Base-by-base conservation (phyloP, 1,140 invertebrate species). In the Cotesia chilonis region DNA sequence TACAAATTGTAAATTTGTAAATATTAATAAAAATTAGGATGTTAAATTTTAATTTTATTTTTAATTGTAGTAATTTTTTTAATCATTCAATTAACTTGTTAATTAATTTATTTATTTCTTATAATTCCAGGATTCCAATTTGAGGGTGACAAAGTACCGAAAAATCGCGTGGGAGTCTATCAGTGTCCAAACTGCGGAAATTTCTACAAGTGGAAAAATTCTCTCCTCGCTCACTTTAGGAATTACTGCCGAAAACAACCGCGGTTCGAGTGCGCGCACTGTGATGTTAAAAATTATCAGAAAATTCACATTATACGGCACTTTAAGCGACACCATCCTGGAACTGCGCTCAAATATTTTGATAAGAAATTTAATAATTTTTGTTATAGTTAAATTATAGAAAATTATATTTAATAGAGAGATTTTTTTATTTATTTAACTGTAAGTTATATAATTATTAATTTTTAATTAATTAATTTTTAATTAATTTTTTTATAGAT, bases 181-280 rank as follows among this genome's bases (percentile, higher is more conserved):
- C 68, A 77, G 57, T 91, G 91, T 81, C 87, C 89, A 38, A 85
- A 89, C 72, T 91, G 90, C 78, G 79, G 80, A 4, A 88, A 85
- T 47, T 79, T 85, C 38, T 90, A 90, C 76, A 85, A 87, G 12
- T 85, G 88, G 77, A 90, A 89, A 78, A 89, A 90, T 68, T 88
- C 89, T 69, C 84, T 90, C 78, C 83, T 87, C 5, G 79, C 87
- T n/a, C 89, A 90, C 77, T 72, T 89, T 74, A 81, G 82, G 17
- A 83, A 84, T 76, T 86, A 89, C 71, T 90, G 89, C 73, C 88
- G 88, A 10, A 84, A 89, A 28, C 87, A 87, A 38, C 88, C 88
- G 9, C 80, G 87, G 57, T 88, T 90, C 76, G 83, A 87, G 59
- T 90, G 89, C 74, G 83, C 82, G 4, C 75, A 84, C 73, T 89